Percentiles rank a stretch among this genome's conserved stretches.
These are phyloP conservation scores for Cetonia aurata DNA, from an alignment of 2,888 invertebrate genomes.

Conservation along the genomic window DNA sequence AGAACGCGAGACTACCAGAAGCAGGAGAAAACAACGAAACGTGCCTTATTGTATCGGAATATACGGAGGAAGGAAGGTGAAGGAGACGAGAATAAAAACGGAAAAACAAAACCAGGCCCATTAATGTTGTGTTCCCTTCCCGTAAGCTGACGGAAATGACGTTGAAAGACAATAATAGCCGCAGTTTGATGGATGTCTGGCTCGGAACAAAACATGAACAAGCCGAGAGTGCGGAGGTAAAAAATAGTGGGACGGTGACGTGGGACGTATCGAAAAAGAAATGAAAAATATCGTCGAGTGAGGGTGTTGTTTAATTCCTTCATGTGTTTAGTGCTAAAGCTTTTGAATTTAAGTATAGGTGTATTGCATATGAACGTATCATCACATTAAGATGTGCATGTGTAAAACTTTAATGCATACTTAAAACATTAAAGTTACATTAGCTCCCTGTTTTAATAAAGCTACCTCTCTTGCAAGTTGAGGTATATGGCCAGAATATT, in stretches of 20 bases:
- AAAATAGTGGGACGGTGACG: constrained; percentile 29
- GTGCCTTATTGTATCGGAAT: background rate
- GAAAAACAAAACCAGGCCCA: constrained; percentile 37
- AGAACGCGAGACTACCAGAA: background rate
- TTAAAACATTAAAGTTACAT: too few species aligned
- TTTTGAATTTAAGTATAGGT: constrained; percentile 10
- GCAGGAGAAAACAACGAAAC: constrained; percentile 4
- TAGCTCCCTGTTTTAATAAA: too few species aligned
- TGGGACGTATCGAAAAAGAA: constrained; percentile 34
- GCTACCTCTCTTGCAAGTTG: too few species aligned
- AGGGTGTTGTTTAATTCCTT: constrained; percentile 18
- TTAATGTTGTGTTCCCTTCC: constrained; percentile 38
- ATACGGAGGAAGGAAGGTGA: constrained; percentile 22
- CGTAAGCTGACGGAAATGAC: constrained; percentile 49
- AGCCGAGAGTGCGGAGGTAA: constrained; percentile 26
- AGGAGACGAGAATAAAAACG: constrained; percentile 32
- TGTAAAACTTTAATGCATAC: background rate
- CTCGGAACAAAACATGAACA: constrained; percentile 38
- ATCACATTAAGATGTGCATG: constrained; percentile 4
- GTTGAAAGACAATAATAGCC: constrained; percentile 51
- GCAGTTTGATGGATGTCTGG: constrained; percentile 50
- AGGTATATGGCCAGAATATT: too few species aligned
- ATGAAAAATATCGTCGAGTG: constrained; percentile 28
- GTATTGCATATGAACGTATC: background rate
- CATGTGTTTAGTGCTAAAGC: constrained; percentile 12